A percentile compares a stretch with the other conserved stretches of the same genome.
phyloP scores from a whole-genome alignment of 2,797 vertebrate species.

The Enteromius thamalakanensis region DNA sequence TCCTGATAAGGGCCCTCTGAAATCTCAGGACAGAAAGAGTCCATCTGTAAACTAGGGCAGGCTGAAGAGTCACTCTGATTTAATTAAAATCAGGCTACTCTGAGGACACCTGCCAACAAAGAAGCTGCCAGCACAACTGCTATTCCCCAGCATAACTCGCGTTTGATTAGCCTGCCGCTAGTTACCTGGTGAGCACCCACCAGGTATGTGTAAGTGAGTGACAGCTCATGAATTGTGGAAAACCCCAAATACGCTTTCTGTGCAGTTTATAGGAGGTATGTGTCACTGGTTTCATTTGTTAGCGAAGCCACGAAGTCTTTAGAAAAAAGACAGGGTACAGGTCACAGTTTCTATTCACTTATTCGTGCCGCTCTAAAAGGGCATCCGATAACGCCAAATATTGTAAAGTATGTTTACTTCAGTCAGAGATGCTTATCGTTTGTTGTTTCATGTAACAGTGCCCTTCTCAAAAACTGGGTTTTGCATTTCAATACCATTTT shows the following conservation, averaged over 20 bases:
- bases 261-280: not conserved
- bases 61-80: constrained; percentile 41
- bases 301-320: not conserved
- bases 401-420: constrained; percentile 27
- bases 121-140: constrained; percentile 4
- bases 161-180: constrained; percentile 31
- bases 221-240: constrained; percentile 1
- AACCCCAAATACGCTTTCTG: not conserved
- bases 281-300: not conserved
- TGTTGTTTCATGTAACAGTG: constrained; percentile 15
- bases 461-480: constrained; percentile 17
- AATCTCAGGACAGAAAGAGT: constrained; percentile 44
- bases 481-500: constrained; percentile 22
- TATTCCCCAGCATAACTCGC: constrained; percentile 17
- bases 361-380: constrained; percentile 20
- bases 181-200: constrained; percentile 28
- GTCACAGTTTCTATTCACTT: constrained; percentile 24
- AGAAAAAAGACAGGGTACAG: not conserved
- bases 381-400: not conserved
- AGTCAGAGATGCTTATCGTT: constrained; percentile 13
- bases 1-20: constrained; percentile 58
- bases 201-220: constrained; percentile 6
- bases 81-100: constrained; percentile 54
- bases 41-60: constrained; percentile 37
- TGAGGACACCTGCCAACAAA: constrained; percentile 41